phyloP scores from a whole-genome alignment of 2,113 vertebrate species.

The Mixornis gularis region DNA sequence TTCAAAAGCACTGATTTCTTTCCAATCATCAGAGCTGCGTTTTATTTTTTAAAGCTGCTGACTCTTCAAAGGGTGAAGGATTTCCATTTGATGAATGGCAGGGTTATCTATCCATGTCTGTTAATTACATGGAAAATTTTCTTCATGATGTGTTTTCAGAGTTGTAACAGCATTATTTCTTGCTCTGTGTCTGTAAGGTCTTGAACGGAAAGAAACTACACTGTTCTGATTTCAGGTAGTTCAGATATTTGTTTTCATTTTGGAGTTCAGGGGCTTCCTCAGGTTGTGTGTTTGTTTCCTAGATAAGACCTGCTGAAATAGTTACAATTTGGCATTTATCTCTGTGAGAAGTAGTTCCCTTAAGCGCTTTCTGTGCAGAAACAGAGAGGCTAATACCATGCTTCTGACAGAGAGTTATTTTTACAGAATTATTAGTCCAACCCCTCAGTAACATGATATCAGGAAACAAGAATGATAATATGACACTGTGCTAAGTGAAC shows the following conservation, averaged over 20 bases:
- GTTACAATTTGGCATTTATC: background rate
- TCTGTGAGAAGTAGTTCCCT: background rate
- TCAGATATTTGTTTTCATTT: background rate
- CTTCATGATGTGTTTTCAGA: background rate
- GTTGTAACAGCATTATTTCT: background rate
- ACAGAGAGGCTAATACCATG: background rate
- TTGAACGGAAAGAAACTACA: background rate
- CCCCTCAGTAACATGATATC: background rate
- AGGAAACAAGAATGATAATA: slow-evolving; percentile 8
- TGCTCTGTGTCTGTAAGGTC: background rate
- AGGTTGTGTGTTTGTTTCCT: background rate
- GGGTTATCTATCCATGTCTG: background rate
- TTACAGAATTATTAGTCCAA: background rate
- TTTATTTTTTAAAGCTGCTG: background rate
- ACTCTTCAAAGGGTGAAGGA: background rate
- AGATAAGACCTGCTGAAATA: background rate
- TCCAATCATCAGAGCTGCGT: background rate
- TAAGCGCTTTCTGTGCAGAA: background rate
- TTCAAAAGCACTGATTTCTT: background rate
- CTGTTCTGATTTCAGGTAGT: background rate
- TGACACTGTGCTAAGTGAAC: slow-evolving; percentile 4
- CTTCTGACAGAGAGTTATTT: slow-evolving; percentile 11
- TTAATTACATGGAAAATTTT: background rate
- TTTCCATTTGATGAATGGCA: background rate
- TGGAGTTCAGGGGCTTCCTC: background rate